Conservation (phyloP, 2,113 vertebrate species). For the Tragelaphus imberbis region DNA sequence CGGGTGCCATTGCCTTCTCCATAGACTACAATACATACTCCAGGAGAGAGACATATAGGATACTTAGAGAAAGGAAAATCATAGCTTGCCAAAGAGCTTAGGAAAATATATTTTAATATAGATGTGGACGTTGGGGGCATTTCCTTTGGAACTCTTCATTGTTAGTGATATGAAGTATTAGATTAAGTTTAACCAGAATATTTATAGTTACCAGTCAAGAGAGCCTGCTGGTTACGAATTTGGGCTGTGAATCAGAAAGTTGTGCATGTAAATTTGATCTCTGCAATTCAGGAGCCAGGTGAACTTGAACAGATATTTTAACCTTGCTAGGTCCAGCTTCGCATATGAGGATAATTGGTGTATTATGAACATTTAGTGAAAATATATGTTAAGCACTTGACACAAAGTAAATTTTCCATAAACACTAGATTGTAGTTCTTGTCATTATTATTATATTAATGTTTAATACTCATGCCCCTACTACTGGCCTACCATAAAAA, state of each 20-base stretch:
- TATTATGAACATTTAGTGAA: background rate
- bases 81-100: background rate
- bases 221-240: background rate
- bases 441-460: background rate
- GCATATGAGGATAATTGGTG: background rate
- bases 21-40: background rate
- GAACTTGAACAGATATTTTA: background rate
- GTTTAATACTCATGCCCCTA: background rate
- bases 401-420: background rate
- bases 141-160: background rate
- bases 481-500: background rate
- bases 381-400: background rate
- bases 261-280: background rate
- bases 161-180: background rate
- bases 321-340: background rate
- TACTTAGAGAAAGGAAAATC: background rate
- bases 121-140: rapidly evolving
- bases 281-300: background rate
- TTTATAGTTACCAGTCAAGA: background rate
- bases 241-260: background rate
- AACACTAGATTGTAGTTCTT: background rate
- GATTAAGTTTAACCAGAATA: background rate
- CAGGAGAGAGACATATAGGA: background rate
- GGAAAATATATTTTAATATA: background rate
- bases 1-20: no score